Conservation (phyloP, 2,797 vertebrate species). For the Periophthalmus magnuspinnatus region DNA sequence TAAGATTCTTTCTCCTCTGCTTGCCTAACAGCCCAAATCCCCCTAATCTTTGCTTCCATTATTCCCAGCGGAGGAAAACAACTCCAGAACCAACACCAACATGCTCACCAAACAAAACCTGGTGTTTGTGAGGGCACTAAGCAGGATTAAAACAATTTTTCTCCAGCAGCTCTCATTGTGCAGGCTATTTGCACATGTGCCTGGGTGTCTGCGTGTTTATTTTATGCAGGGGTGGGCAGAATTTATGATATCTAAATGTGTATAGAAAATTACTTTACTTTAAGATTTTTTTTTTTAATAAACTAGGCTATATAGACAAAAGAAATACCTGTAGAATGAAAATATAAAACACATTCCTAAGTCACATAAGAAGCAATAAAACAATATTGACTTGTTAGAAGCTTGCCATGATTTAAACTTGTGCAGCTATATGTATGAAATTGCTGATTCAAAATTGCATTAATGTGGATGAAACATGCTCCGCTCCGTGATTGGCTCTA, state of each 20-base stretch:
- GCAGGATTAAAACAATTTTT: constrained; percentile 61
- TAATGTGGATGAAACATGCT: not conserved
- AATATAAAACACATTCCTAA: no score
- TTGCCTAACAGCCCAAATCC: constrained; percentile 50
- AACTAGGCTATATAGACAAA: no score
- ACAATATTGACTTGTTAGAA: constrained; percentile 7
- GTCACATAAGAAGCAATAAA: not conserved
- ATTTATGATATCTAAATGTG: not conserved
- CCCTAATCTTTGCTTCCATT: constrained; percentile 57
- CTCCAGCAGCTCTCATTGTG: constrained; percentile 30
- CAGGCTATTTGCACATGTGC: constrained; percentile 12
- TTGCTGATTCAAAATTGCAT: not conserved
- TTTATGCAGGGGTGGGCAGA: constrained; percentile 16
- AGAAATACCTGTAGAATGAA: not conserved
- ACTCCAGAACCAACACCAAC: constrained; percentile 11
- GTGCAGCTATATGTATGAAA: not conserved
- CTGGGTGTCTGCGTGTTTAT: not conserved
- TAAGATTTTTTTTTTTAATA: not conserved
- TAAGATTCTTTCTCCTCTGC: constrained; percentile 13
- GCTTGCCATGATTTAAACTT: not conserved
- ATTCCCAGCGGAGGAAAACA: constrained; percentile 39
- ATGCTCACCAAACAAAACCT: constrained; percentile 53
- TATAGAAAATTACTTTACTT: constrained; percentile 27
- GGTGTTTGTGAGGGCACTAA: constrained; percentile 53
- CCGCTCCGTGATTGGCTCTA: not conserved